These are phyloP conservation scores for Poeciliopsis paucimaculata DNA, from an alignment of 2,797 vertebrate species.

Conservation along the genomic window DNA sequence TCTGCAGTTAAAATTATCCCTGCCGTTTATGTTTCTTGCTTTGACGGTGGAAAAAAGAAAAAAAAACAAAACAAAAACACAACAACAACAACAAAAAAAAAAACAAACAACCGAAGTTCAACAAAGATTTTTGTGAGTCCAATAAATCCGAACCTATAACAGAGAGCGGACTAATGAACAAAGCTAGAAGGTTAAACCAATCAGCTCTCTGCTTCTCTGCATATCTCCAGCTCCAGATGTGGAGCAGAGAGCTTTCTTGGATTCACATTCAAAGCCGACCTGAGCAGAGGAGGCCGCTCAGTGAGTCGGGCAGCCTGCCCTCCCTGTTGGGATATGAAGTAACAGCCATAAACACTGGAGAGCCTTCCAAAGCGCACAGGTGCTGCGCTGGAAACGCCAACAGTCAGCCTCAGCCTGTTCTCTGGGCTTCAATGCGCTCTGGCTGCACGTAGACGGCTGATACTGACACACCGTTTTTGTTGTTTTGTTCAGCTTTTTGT, in stretches of 20 bases:
- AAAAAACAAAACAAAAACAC: not conserved
- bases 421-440: not conserved
- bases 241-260: constrained; percentile 23
- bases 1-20: not conserved
- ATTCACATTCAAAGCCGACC: constrained; percentile 52
- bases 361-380: constrained; percentile 48
- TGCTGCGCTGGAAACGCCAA: constrained; percentile 24
- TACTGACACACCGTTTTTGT: not conserved
- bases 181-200: not conserved
- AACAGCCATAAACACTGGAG: constrained; percentile 35
- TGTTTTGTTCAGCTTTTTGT: too few species aligned
- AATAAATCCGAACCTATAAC: not conserved
- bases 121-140: not conserved
- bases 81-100: too few species aligned
- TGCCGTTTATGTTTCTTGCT: not conserved
- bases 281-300: constrained; percentile 36
- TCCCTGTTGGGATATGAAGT: constrained; percentile 41
- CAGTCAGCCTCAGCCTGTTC: not conserved
- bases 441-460: not conserved
- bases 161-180: not conserved
- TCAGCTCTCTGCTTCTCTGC: not conserved
- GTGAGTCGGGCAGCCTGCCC: constrained; percentile 3
- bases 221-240: constrained; percentile 59
- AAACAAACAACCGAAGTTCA: not conserved
- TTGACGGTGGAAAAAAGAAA: not conserved